Evolutionary conservation across 2,113 vertebrate genomes (phyloP), one percentile per base, ranked within the genome.

Genomic region (Podarcis cretensis): DNA sequence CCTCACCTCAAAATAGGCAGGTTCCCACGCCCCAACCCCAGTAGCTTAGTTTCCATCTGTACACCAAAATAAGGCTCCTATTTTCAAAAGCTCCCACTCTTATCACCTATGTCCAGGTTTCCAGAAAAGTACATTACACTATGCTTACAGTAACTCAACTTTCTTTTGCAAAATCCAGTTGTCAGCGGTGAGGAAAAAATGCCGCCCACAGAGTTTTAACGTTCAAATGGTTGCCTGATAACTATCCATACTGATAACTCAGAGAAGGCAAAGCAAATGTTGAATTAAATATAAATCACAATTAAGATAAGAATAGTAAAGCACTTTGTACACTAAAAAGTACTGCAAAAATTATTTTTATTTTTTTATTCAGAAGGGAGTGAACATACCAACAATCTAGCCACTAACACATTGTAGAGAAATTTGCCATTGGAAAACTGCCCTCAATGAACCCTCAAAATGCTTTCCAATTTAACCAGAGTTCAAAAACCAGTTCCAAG

Each of bases 71-170:
- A 81, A 81, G 66, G 43, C 20, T 81, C 77, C 57, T 81, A 81
- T 74, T 87, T 87, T 81, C 78, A 81, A 87, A 81, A 81, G 86
- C 86, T 87, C 32, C 54, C 35, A 87, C 35, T 87, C 78, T 87
- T 87, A 87, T 87, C 86, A 87, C 86, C 78, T 87, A 87, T 87
- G 68, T 74, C 86, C 86, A 87, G 32, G 78, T 87, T 87, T 73
- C 69, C 68, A 81, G 69, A 81, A 63, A 87, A 81, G 78, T 81
- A 74, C 78, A 87, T 87, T 81, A 81, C 86, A 87, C 78, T 73
- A 59, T 81, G 78, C 78, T 87, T 87, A 81, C 68, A 81, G 78
- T 63, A 87, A 87, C 78, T 87, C 66, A 81, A 87, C 68, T 87
- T 87, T 80, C 65, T 80, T 87, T 81, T 73, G 43, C 86, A 87